Base-by-base conservation (phyloP, 2,113 vertebrate species). In the Micromys minutus region DNA sequence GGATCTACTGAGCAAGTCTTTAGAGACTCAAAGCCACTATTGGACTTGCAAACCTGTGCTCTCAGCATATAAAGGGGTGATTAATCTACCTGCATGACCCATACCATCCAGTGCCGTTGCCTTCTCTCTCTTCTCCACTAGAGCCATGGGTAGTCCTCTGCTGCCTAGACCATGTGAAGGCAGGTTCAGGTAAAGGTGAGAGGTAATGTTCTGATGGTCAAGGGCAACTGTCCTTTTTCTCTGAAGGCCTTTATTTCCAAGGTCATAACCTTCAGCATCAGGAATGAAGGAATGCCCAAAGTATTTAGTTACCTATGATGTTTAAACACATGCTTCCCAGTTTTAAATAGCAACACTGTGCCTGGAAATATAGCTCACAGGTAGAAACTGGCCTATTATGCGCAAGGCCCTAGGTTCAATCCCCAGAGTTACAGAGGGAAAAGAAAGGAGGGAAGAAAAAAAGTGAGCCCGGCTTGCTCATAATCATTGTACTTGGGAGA, bases 311-410 rank as follows among this genome's bases (percentile, higher is more conserved):
- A 79, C 94, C 91, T 87, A 55, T 97, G 97, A 97, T 97, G 94
- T 97, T 98, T 98, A 97, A 98, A 97, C 67, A 97, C 92, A 96
- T 96, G 92, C 90, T 97, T 97, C 79, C 90, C 93, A 52, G 67
- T 97, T 97, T 97, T 89, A 98, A 85, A 92, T 86, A 92, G 50
- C 42, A 79, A 79, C 7, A 13, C 10, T 87, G 24, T 26, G 50
- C 50, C 69, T 74, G n/a, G 50, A 71, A n/a, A 42, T 52, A 6
- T 3, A 72, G 24, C 22, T 50, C 47, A 29, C 21, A n/a, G 7
- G 16, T 42, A 57, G 67, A 72, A 36, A n/a, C 50, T 42, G 39
- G 52, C 16, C 67, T 42, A 7, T 52, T 29, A 42, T 42, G 16
- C 9, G 11, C n/a, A 42, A 74, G 50, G 67, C 16, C 22, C 26